Base-by-base conservation (phyloP, 1,140 invertebrate species). In the Zeugodacus cucurbitae region DNA sequence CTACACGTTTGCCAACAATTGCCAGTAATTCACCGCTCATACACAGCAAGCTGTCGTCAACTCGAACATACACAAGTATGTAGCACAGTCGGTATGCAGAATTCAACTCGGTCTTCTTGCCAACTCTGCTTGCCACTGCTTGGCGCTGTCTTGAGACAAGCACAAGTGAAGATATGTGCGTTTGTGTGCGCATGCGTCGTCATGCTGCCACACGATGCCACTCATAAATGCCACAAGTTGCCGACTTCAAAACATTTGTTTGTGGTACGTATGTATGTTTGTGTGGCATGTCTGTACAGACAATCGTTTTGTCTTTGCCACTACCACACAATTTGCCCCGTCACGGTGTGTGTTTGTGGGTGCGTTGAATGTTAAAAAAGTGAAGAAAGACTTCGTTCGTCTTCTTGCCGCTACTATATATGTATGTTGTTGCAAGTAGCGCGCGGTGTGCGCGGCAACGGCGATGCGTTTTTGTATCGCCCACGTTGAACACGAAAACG, bases 401-500 rank as follows among this genome's bases (percentile, higher is more conserved):
- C 8, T 70, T 26, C 29, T 37, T 64, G 62, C 8, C n/a, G n/a
- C n/a, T n/a, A n/a, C n/a, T n/a, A n/a, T n/a, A 2, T 29, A 5
- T 64, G 11, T 59, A 11, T 32, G 64, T 8, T 74, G 67, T 41
- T 32, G 67, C 32, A 41, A 22, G 67, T 11, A 22, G 41, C 32
- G 29, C 17, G 26, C 41, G 41, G n/a, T 26, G 22, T 1, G 74
- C 22, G n/a, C 74, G 74, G 74, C 26, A 5, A n/a, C 1, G n/a
- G 74, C 4, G 5, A 86, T 37, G 48, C 57, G 85, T 59, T 86
- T 86, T 87, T 67, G 88, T 88, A 91, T 91, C 90, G 90, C 90
- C 90, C 90, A 91, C 90, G 90, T 90, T 87, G 90, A 91, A 90
- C 90, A 91, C 90, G 90, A 91, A 90, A 90, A 90, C 91, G 90